Conservation (phyloP, 2,888 invertebrate species). For the Xanthia togata region DNA sequence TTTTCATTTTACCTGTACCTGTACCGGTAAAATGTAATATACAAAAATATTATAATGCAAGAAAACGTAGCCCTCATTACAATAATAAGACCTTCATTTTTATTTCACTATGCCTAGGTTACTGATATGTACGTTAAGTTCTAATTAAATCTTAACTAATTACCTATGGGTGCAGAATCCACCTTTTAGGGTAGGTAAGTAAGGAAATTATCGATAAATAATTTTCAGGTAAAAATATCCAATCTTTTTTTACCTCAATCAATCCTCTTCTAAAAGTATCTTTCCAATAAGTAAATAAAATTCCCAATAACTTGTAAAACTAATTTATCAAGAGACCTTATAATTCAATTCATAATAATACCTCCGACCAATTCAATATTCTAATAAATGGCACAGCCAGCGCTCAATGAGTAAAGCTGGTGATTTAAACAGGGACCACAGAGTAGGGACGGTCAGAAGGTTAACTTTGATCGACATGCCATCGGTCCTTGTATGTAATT, state of each 20-base stretch:
- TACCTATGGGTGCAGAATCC: background rate
- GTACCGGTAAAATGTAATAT: background rate
- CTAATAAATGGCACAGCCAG: slow-evolving; percentile 45
- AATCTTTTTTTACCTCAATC: background rate
- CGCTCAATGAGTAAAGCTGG: slow-evolving; percentile 41
- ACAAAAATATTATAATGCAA: background rate
- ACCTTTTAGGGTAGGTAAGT: background rate
- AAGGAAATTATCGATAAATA: background rate
- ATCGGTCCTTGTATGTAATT: background rate
- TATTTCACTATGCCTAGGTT: background rate
- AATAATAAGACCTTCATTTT: background rate
- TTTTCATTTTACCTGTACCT: too few relatives aligned
- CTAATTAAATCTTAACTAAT: background rate
- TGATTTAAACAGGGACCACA: slow-evolving; percentile 41
- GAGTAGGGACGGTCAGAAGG: slow-evolving; percentile 5
- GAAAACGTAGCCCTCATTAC: background rate
- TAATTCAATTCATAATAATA: slow-evolving; percentile 45
- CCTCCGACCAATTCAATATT: slow-evolving; percentile 46
- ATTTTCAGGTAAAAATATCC: background rate
- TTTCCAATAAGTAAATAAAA: background rate
- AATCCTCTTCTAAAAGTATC: background rate
- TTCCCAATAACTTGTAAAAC: slow-evolving; percentile 19
- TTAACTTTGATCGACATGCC: background rate
- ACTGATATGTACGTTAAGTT: background rate
- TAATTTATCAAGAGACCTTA: slow-evolving; percentile 37